Base-by-base conservation (phyloP, 2,113 vertebrate genomes). In the Oplegnathus fasciatus region DNA sequence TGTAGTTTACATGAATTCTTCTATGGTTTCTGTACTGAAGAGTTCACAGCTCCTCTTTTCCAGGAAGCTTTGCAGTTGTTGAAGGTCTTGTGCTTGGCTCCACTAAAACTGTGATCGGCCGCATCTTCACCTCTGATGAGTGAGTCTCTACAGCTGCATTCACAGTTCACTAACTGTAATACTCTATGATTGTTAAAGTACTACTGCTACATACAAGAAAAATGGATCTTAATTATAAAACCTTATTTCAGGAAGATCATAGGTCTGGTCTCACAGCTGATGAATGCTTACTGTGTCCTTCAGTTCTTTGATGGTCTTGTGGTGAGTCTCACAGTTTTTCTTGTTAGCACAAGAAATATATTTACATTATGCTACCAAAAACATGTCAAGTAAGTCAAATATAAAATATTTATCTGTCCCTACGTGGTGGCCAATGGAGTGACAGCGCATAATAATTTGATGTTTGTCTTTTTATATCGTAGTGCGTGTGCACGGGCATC, bases 81-180 rank as follows among this genome's bases (percentile, higher is more conserved):
- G 91, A 96, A 82, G 92, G 96, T 61, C 6, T 90, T 0, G 71
- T 97, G 4, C 86, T 98, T n/a, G 94, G 79, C 8, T 90, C 92
- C 5, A 61, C 96, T 0, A 98, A 97, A 94, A 75, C 95, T 0
- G 92, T 96, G 62, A 94, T 97, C 50, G 96, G 95, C 75, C 97
- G 92, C 83, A 92, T 97, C 37, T 98, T 98, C 83, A 98, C 96
- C 60, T 93, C 86, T 18, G 97, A 98, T 91, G 91, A 86, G 97
- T 98, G 91, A 90, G 97, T 95, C 10, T 69, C n/a, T 34, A 20
- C 17, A 50, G 22, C 22, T 62, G 11, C 24, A 30, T 1, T 28
- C 34, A 8, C 28, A 28, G 42, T 28, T 55, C 18, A 64, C 1
- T 14, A n/a, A 30, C 22, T 48, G 5, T 32, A 30, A 34, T 24